These are phyloP conservation scores for Argopecten irradians DNA, from an alignment of 1,140 invertebrate genomes.

Conservation along the genomic window DNA sequence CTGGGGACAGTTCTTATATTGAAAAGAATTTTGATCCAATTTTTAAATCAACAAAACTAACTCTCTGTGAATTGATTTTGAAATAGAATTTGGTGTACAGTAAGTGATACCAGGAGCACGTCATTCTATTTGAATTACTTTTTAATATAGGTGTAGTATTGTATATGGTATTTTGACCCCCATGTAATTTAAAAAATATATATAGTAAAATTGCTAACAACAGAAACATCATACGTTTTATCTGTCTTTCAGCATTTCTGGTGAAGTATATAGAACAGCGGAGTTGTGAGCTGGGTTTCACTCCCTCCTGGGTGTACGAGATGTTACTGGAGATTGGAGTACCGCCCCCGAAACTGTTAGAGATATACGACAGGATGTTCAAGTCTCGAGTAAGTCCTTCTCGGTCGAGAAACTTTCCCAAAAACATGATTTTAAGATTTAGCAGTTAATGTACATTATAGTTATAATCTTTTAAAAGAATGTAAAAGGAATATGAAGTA, in stretches of 20 bases:
- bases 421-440: not conserved
- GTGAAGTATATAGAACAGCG: constrained; percentile 77
- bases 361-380: constrained; percentile 78
- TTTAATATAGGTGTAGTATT: too few relatives aligned
- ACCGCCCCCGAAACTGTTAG: constrained; percentile 74
- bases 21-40: too few relatives aligned
- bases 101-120: too few relatives aligned
- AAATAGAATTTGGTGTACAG: too few relatives aligned
- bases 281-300: constrained; percentile 70
- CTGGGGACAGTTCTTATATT: too few relatives aligned
- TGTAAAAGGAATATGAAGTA: not conserved
- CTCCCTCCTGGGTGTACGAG: constrained; percentile 75
- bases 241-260: constrained; percentile 75
- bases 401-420: too few relatives aligned
- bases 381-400: constrained; percentile 73
- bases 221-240: not conserved
- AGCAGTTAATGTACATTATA: not conserved
- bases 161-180: not conserved
- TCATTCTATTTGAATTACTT: too few relatives aligned
- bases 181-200: not conserved
- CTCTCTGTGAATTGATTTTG: too few relatives aligned
- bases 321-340: constrained; percentile 76
- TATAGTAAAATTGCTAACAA: not conserved
- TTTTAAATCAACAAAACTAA: too few relatives aligned
- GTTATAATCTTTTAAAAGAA: not conserved